Evolutionary conservation across 2,797 vertebrate genomes (phyloP), one percentile per base, ranked within the genome.

Genomic region (Phalloptychus januarius): DNA sequence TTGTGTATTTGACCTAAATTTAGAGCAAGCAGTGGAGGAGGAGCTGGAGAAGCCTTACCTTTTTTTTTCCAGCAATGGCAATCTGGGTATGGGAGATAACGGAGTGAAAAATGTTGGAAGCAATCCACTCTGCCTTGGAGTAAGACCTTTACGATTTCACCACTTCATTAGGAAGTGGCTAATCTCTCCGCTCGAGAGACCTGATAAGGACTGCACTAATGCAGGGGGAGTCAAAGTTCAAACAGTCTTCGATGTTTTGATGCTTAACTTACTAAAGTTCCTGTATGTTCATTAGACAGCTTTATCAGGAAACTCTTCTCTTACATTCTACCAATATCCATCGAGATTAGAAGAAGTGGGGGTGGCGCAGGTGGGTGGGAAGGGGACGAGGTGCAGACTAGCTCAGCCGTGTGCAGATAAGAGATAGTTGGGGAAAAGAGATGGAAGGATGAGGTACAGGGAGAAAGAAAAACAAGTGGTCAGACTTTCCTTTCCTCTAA

Each of bases 201-300:
- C 94, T 92, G 96, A 96, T 97, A 97, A 97, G 94, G 87, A 89
- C 91, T 72, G 92, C 94, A 40, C 94, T 95, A 94, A 95, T 96
- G 94, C 95, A 94, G 83, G 91, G 87, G 93, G 89, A 96, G 96
- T 95, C 95, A 96, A 93, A 97, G 95, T 96, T 96, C 94, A 93
- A 96, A 96, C 94, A 94, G 94, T 86, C 93, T 96, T 95, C 96
- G 94, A 95, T 97, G 96, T 97, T 96, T 95, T 95, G 95, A 96
- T 96, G 93, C 94, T 96, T 96, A 96, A 96, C 95, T 96, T 96
- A 93, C 93, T 91, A 92, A 96, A 97, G 94, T 97, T 97, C 95
- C 95, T 95, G 95, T 96, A 95, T 96, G 95, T 97, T 97, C 96
- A 96, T 97, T 97, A 97, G 96, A 96, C 95, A 96, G 96, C 96